phyloP scores from a whole-genome alignment of 1,140 invertebrate genomes.

The Halictus rubicundus region DNA sequence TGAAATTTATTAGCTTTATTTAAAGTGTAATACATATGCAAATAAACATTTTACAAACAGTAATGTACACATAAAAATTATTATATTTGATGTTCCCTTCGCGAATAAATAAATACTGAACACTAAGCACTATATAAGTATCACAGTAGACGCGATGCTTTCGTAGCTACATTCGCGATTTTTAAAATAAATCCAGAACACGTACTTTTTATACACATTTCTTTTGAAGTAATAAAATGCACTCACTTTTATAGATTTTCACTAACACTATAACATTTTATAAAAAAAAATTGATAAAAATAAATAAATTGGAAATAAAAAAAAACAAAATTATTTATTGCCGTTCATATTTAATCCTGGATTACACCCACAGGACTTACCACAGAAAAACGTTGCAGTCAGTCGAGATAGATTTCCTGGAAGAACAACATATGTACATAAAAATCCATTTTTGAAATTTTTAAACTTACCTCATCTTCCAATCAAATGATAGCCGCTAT shows the following conservation, averaged over 20 bases:
- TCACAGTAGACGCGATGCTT: not conserved
- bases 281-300: no score
- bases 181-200: no score
- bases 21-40: constrained; percentile 68
- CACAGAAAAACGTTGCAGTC: not conserved
- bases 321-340: constrained; percentile 26
- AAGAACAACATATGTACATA: constrained; percentile 56
- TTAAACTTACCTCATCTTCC: constrained; percentile 54
- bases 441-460: constrained; percentile 24
- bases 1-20: constrained; percentile 61
- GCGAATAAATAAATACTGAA: not conserved
- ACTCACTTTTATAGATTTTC: constrained; percentile 7
- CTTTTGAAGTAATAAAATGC: not conserved
- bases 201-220: not conserved
- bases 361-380: constrained; percentile 25
- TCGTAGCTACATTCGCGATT: not conserved
- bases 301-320: constrained; percentile 60
- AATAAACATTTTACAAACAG: constrained; percentile 54
- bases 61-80: constrained; percentile 25
- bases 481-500: constrained; percentile 26
- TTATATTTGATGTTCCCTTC: constrained; percentile 45
- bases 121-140: not conserved
- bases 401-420: constrained; percentile 40
- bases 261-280: constrained; percentile 26
- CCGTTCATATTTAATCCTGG: constrained; percentile 5